Base-by-base conservation (phyloP, 2,113 vertebrate genomes). In the Oryzias javanicus region DNA sequence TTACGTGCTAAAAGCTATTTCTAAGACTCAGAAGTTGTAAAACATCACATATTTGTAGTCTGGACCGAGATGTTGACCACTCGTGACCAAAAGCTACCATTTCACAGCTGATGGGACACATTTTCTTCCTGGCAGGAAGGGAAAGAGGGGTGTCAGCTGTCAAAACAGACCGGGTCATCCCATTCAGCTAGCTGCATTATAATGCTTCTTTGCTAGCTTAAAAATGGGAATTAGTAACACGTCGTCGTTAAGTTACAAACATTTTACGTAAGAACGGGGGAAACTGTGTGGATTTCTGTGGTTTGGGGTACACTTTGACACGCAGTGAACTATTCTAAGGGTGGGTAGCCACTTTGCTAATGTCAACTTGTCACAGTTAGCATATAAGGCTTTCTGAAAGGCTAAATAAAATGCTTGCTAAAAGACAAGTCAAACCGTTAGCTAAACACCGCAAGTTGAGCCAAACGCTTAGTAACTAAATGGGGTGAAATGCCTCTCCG, bases 121-220 rank as follows among this genome's bases (percentile, higher is more conserved):
- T 49, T 35, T 35, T 35, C 35, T 35, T 44, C 72, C 64, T 78
- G 70, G 46, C 78, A 40, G 76, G 71, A 60, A 64, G 51, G 74
- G 48, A 18, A 48, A 72, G 60, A 70, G 67, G 70, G 79, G 84
- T 83, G 84, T 88, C 88, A 89, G 80, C 88, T 89, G 88, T 89
- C 88, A 88, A 84, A 89, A 89, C 84, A 88, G 42, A 56, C 48
- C 64, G 58, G 47, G 76, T 80, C 70, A 77, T 67, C 56, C 59
- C 22, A 41, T 25, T 51, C 24, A 12, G 64, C 48, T 60, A 74
- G 64, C 72, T 48, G 10, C 29, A 68, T 57, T 68, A 68, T 56
- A 57, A 42, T 45, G 59, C 48, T 48, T 50, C 12, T 22, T 35
- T 59, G 29, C 29, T 60, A 49, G 19, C 13, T 19, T 10, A 1